Evolutionary conservation across 2,113 vertebrate genomes (phyloP).

Genomic region (Ancistrus triradiatus): DNA sequence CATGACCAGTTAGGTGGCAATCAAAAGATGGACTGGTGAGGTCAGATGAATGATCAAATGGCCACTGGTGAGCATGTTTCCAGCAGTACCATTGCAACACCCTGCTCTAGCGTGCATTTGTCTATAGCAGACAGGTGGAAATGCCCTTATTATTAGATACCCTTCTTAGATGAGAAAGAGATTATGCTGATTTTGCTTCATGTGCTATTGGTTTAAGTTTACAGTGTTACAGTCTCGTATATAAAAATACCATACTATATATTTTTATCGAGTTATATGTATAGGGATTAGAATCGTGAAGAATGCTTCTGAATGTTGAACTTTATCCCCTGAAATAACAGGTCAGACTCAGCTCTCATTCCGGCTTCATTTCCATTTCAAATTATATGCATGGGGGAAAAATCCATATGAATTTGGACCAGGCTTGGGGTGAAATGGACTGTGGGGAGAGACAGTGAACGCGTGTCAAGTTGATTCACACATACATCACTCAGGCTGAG

Average conservation of each 20-base stretch:
- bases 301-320: conserved; percentile 14
- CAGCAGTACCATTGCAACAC: conserved; percentile 16
- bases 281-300: too few relatives aligned
- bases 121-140: conserved; percentile 48
- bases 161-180: too few relatives aligned
- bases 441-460: conserved; percentile 53
- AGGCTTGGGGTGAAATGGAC: conserved; percentile 35
- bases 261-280: too few relatives aligned
- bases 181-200: too few relatives aligned
- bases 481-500: conserved; percentile 69
- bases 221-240: too few relatives aligned
- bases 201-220: too few relatives aligned
- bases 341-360: neutral
- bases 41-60: conserved; percentile 51
- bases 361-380: conserved; percentile 25
- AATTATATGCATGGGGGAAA: conserved; percentile 27
- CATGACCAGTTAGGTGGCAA: conserved; percentile 56
- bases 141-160: too few relatives aligned
- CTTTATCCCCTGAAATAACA: conserved; percentile 8
- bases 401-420: conserved; percentile 47
- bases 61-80: conserved; percentile 43
- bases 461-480: conserved; percentile 74
- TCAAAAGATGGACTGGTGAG: conserved; percentile 55
- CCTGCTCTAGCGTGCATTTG: conserved; percentile 53
- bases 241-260: too few relatives aligned